Conservation (phyloP, 2,113 vertebrate species). For the Pituophis catenifer region DNA sequence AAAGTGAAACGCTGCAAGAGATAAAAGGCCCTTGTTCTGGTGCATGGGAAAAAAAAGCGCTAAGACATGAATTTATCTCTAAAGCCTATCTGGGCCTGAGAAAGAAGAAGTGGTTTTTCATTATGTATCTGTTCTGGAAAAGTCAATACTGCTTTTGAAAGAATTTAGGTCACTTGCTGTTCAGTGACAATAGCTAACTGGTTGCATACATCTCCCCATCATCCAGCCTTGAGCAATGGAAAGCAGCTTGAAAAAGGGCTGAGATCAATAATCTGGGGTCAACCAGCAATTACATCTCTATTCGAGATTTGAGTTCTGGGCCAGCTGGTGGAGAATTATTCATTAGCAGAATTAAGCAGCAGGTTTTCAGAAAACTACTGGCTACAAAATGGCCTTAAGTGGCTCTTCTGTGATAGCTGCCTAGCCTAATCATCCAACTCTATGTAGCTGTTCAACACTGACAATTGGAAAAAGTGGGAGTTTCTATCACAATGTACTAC, state of each 20-base stretch:
- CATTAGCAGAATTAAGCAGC: neutral
- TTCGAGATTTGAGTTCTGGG: neutral
- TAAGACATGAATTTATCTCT: neutral
- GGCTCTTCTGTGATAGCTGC: neutral
- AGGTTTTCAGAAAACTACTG: neutral
- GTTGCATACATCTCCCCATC: neutral
- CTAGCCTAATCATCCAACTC: neutral
- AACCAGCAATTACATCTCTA: neutral
- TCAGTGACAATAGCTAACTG: neutral
- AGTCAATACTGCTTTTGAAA: constrained; percentile 1
- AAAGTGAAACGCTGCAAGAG: too few species aligned
- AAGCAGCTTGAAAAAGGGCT: neutral
- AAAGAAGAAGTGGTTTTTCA: neutral
- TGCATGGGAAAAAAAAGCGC: too few species aligned
- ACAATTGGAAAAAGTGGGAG: neutral
- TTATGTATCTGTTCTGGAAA: neutral
- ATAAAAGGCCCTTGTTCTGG: neutral
- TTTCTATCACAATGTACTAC: neutral
- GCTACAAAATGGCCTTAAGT: neutral
- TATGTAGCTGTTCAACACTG: neutral
- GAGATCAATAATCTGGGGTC: constrained; percentile 3
- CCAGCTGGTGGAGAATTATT: neutral
- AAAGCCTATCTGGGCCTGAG: neutral
- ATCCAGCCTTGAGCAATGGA: neutral
- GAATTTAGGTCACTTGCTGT: constrained; percentile 10